Evolutionary conservation across 1,140 invertebrate genomes (phyloP), one percentile per base, ranked within the genome.

Genomic region (Neodiprion virginianus): DNA sequence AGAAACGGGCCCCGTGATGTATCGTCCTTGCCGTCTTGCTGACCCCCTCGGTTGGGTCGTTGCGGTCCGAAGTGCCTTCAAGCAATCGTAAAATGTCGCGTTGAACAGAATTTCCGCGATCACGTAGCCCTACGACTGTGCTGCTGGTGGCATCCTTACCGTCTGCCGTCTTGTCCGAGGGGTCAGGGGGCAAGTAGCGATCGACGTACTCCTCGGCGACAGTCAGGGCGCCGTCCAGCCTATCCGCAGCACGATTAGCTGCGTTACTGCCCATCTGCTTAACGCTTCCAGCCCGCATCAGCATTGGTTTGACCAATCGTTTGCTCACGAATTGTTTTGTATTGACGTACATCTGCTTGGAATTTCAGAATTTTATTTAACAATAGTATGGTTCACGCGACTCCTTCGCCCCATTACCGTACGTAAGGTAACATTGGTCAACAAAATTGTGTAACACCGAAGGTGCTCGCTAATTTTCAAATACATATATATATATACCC

Each of bases 131-230:
- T 40, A 40, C 5, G 28, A 40, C 28, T 40, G 28, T 40, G 28
- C 28, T 40, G 40, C 40, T 8, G 72, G 53, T 68, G 53, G 28
- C 2, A 40, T 69, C 73, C 11, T 82, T 81, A 87, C 87, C 82
- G 79, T 88, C 86, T 14, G 70, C 89, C 76, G 84, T 82, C 72
- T 91, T 91, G 80, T 94, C 92, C 72, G 91, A 86, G 7, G 90
- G 88, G 81, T 91, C 91, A 14, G 91, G 90, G 21, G 94, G 94
- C 72, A 96, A 87, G 82, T 94, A 95, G 86, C 91, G 94, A 86
- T 96, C 94, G 40, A 96, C 92, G 78, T 95, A 95, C 80, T 93
- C 92, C 80, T 95, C 94, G 65, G 94, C 94, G 23, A 92, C 92
- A 77, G 92, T 91, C 8, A 96, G 88, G 3, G 93, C 94, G 28